phyloP scores from a whole-genome alignment of 2,797 vertebrate genomes.

The Peromyscus aztecus region DNA sequence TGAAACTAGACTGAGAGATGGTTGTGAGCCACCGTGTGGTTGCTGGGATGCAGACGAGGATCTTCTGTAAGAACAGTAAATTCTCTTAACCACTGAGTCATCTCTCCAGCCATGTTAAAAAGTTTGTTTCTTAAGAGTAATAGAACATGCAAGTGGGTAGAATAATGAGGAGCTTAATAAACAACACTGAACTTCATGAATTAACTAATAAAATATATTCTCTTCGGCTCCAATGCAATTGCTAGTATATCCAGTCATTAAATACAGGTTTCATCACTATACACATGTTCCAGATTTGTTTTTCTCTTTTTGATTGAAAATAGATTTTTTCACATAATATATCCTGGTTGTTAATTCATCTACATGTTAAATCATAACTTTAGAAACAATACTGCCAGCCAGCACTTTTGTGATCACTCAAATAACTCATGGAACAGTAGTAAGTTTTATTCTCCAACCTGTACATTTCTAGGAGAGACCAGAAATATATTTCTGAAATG shows the following conservation, averaged over 20 bases:
- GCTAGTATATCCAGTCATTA: neutral
- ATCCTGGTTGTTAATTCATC: neutral
- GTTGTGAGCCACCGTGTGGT: neutral
- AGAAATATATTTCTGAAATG: neutral
- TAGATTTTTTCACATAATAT: neutral
- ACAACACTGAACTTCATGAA: neutral
- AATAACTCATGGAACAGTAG: neutral
- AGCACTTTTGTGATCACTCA: neutral
- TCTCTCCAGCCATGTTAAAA: neutral
- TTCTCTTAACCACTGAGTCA: neutral
- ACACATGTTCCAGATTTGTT: neutral
- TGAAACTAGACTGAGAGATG: neutral
- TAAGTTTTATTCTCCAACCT: neutral
- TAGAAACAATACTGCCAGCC: neutral
- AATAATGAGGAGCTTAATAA: neutral
- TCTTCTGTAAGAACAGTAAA: neutral
- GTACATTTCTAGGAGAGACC: neutral
- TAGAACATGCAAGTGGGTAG: neutral
- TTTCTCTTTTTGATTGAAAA: neutral
- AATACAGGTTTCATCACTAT: neutral
- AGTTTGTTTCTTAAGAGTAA: neutral
- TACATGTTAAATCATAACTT: neutral
- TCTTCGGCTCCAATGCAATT: neutral
- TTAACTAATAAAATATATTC: neutral
- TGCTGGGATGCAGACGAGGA: neutral